These are phyloP conservation scores for Prochilodus magdalenae DNA, from an alignment of 2,113 vertebrate genomes.

Conservation along the genomic window DNA sequence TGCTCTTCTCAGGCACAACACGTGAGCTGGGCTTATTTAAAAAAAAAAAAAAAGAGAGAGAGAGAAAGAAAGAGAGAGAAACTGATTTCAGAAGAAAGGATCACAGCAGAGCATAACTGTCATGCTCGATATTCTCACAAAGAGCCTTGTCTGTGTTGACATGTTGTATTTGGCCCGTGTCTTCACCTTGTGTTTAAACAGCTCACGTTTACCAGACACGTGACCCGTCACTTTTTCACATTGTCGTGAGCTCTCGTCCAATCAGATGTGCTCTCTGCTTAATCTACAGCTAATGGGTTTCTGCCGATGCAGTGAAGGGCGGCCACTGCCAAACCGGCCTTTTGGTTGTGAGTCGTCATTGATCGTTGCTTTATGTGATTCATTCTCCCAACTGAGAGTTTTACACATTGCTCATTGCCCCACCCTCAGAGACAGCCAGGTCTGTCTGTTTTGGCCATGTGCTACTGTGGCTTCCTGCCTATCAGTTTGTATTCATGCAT, in stretches of 20 bases:
- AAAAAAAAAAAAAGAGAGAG: neutral
- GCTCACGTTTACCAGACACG: constrained; percentile 61
- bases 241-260: neutral
- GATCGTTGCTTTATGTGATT: constrained; percentile 60
- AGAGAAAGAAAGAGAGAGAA: neutral
- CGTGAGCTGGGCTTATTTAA: neutral
- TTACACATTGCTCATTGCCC: constrained; percentile 61
- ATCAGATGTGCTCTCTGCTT: constrained; percentile 14
- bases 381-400: constrained; percentile 54
- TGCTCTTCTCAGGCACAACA: constrained; percentile 24
- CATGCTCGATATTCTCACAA: constrained; percentile 52
- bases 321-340: constrained; percentile 59
- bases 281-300: constrained; percentile 45
- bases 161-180: constrained; percentile 57
- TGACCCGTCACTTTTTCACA: constrained; percentile 15
- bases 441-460: neutral
- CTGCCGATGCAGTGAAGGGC: constrained; percentile 33
- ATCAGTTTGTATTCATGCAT: neutral
- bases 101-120: constrained; percentile 55
- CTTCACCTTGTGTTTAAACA: constrained; percentile 13
- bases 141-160: constrained; percentile 49
- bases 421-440: neutral
- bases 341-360: constrained; percentile 68
- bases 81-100: neutral
- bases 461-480: neutral